Evolutionary conservation across 2,888 invertebrate genomes (phyloP).

Genomic region (Cantharis nigra): DNA sequence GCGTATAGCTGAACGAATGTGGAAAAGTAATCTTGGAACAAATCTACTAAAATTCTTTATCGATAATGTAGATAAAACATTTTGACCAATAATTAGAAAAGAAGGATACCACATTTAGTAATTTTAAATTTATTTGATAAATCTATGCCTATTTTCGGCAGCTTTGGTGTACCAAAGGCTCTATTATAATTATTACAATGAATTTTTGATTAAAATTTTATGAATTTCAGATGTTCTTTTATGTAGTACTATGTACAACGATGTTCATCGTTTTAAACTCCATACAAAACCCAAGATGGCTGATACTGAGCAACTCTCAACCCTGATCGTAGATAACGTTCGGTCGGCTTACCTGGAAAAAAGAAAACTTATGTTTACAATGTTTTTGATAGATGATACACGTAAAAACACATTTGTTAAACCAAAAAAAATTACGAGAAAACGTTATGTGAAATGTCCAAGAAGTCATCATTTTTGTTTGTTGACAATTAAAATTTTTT

Average conservation of each 20-base stretch:
- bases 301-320: slow-evolving; percentile 5
- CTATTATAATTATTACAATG: not conserved
- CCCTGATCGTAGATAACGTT: slow-evolving; percentile 40
- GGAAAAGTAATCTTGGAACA: not conserved
- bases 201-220: not conserved
- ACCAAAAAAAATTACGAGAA: slow-evolving; percentile 1
- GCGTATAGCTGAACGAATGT: not conserved
- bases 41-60: not conserved
- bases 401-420: slow-evolving; percentile 24
- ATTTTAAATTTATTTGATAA: not conserved
- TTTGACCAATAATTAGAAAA: not conserved
- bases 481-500: not conserved
- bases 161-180: not conserved
- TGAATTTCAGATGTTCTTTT: not conserved
- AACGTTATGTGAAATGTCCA: not conserved
- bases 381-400: slow-evolving; percentile 32
- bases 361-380: slow-evolving; percentile 53
- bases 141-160: not conserved
- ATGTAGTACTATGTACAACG: not conserved
- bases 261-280: not conserved
- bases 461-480: not conserved
- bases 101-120: not conserved
- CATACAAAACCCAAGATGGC: not conserved
- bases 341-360: slow-evolving; percentile 53
- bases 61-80: too few species aligned